Base-by-base conservation (phyloP, 2,888 invertebrate genomes). In the Meliscaeva auricollis region DNA sequence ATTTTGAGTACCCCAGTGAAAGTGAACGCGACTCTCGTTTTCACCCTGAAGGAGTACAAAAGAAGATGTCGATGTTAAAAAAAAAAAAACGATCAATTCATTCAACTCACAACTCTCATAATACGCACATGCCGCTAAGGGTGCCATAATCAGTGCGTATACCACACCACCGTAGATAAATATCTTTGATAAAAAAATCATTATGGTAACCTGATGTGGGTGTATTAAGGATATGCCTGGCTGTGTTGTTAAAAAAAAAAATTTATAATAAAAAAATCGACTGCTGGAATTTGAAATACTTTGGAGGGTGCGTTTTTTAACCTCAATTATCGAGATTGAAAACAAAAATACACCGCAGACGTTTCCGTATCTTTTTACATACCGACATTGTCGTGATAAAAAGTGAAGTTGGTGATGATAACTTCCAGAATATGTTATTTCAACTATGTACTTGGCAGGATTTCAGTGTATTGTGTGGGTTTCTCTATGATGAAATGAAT, bases 21-120 rank as follows among this genome's bases (percentile, higher is more conserved):
- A 85, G 84, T 80, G 72, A 80, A 70, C 76, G 68, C 80, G 41
- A 85, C 80, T 85, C 80, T 85, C 76, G 35, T 46, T 80, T 85
- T 80, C 84, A 80, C 30, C 69, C 58, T 50, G 7, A 76, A 15
- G 48, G 8, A 38, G 30, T 17, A 70, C 20, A 50, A 64, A 11
- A 52, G 20, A 11, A 52, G 20, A 48, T 56, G 15, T 56, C 35
- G 66, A 66, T 52, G 64, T 50, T 54, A 70, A 72, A 70, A 69
- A 69, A 60, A 62, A 70, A 72, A 70, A 69, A 69, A 60, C 11
- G 38, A 60, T 17, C 70, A 3, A 80, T 66, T 52, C 58, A 66
- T 70, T 44, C 48, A 70, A 50, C 22, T 74, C 15, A 38, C 7
- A 26, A 3, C 2, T 26, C n/a, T 32, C 35, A 44, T 60, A 48